Evolutionary conservation across 2,888 invertebrate species (phyloP), one percentile per base, ranked within the genome.

Genomic region (Suillia variegata): DNA sequence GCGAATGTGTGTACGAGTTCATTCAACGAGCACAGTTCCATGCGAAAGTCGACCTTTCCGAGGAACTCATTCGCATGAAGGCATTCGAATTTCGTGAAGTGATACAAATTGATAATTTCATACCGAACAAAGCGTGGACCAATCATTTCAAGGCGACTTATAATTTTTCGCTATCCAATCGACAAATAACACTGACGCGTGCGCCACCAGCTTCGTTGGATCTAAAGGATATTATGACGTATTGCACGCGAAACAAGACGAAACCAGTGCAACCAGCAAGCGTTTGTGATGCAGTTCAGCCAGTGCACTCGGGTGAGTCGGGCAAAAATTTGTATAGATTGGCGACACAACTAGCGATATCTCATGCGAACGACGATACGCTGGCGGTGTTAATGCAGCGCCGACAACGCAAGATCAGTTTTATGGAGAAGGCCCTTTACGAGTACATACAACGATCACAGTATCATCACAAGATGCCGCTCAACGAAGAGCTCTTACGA

Each of bases 1-100:
- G 75, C 4, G 74, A 76, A 54, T 80, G 80, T 31, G 65, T 80
- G 42, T 80, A 76, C 54, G 80, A 80, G 62, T 78, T 74, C 51
- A 75, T 80, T 33, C 75, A 78, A 31, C 70, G 80, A 18, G 74
- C 76, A 0, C 80, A 80, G 50, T 78, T 70, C 56, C 71, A 78
- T 63, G 56, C 67, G 2, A 71, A 71, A 48, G 51, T 65, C 12
- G 71, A 74, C 12, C 65, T 78, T 26, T 78, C 69, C 17, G 78
- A 78, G 54, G 77, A 78, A 12, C 26, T 77, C 15, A 73, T 78
- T 38, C 70, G 77, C 34, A 66, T 59, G 22, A 73, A 74, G 55
- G 78, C 78, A 0, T 53, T 72, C 10, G 79, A 77, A 33, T 75
- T 78, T 62, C 71, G 72, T 3, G 69, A 69, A 17, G 59, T 76